These are phyloP conservation scores for Syngnathus floridae DNA, from an alignment of 2,113 vertebrate genomes.

Conservation along the genomic window DNA sequence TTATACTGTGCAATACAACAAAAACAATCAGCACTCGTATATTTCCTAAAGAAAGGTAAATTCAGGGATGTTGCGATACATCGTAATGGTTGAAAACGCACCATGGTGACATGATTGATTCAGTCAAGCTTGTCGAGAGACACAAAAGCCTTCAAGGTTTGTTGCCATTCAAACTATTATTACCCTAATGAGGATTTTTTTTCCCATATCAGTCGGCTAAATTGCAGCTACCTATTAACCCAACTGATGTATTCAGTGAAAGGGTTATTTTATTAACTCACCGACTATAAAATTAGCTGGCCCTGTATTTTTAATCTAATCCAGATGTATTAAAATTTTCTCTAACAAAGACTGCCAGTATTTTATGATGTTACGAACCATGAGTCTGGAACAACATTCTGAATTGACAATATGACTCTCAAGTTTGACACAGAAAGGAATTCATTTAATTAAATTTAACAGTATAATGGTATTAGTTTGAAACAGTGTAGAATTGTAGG, in stretches of 20 bases:
- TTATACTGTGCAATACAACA: neutral
- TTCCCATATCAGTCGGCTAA: no score
- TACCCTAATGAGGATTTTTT: no score
- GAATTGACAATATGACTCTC: neutral
- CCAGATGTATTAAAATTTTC: neutral
- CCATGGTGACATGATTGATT: slow-evolving; percentile 10
- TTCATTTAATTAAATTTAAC: no score
- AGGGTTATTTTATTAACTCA: neutral
- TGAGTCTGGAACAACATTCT: neutral
- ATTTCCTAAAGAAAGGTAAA: neutral
- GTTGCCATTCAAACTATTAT: no score
- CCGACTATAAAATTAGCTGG: neutral
- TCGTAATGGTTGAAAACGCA: neutral
- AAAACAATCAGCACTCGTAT: neutral
- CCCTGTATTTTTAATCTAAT: neutral
- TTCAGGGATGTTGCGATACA: no score
- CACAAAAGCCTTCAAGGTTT: neutral
- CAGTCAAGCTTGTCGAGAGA: slow-evolving; percentile 20
- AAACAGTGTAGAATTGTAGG: neutral
- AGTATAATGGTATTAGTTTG: no score
- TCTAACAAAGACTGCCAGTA: neutral
- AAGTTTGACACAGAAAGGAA: neutral
- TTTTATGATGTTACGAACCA: neutral
- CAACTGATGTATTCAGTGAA: neutral
- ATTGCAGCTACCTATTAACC: neutral